Evolutionary conservation across 2,888 invertebrate genomes (phyloP).

Genomic region (Luperina testacea): DNA sequence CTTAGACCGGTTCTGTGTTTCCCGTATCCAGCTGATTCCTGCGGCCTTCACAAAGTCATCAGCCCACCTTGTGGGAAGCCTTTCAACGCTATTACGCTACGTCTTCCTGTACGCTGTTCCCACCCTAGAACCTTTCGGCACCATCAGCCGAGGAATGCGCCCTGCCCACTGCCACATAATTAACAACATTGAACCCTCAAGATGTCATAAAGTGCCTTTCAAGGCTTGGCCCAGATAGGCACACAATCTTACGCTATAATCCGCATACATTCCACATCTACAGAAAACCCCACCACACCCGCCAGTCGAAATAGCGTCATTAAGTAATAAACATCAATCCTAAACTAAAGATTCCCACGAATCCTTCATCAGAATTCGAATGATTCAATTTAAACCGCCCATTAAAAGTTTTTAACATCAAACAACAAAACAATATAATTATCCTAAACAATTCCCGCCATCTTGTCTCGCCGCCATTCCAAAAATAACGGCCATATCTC

Average conservation of each 20-base stretch:
- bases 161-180: neutral
- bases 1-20: too few species aligned
- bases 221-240: neutral
- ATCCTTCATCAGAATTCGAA: slow-evolving; percentile 20
- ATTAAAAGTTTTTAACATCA: slow-evolving; percentile 57
- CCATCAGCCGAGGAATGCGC: neutral
- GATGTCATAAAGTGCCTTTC: neutral
- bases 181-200: neutral
- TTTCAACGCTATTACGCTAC: neutral
- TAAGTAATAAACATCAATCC: slow-evolving; percentile 40
- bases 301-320: slow-evolving; percentile 24
- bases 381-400: slow-evolving; percentile 46
- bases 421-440: slow-evolving; percentile 34
- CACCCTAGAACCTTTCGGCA: neutral
- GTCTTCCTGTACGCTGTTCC: neutral
- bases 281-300: slow-evolving; percentile 3
- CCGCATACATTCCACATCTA: slow-evolving; percentile 13
- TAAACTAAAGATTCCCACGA: slow-evolving; percentile 40
- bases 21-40: neutral
- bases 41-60: neutral
- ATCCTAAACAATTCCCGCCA: slow-evolving; percentile 47
- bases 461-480: slow-evolving; percentile 58
- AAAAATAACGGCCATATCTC: slow-evolving; percentile 64
- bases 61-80: neutral
- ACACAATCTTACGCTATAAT: neutral